phyloP scores from a whole-genome alignment of 2,888 invertebrate species.

The Priapulus caudatus region DNA sequence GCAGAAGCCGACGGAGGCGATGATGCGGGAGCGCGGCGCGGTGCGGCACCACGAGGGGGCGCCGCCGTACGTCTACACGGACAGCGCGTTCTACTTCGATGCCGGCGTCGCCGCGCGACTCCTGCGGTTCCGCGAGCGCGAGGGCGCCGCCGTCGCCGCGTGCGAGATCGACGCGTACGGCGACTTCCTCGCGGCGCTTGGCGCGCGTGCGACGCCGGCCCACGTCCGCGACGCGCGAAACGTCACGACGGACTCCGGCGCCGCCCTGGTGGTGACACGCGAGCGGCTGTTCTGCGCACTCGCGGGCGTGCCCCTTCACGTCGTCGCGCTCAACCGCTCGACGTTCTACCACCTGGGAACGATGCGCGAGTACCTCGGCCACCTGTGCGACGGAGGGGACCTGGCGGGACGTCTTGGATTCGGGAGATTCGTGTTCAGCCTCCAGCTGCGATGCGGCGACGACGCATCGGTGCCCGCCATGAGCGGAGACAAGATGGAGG shows the following conservation, averaged over 20 bases:
- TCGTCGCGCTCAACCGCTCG: constrained; percentile 36
- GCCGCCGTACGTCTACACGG: constrained; percentile 36
- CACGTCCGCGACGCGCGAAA: constrained; percentile 32
- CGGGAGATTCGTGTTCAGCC: constrained; percentile 8
- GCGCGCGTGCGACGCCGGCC: constrained; percentile 28
- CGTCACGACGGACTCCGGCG: constrained; percentile 27
- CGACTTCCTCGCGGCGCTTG: constrained; percentile 41
- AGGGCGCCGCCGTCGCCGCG: constrained; percentile 26
- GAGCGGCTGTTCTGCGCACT: constrained; percentile 31
- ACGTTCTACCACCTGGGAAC: constrained; percentile 42
- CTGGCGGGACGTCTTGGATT: constrained; percentile 15
- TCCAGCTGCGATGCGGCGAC: background rate
- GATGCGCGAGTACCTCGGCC: constrained; percentile 28
- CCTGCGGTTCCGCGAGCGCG: constrained; percentile 27
- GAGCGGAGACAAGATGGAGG: too few relatives aligned
- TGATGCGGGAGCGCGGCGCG: constrained; percentile 36
- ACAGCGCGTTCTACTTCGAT: constrained; percentile 41
- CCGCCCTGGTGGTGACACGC: constrained; percentile 27
- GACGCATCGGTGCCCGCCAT: constrained; percentile 12
- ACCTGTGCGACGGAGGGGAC: constrained; percentile 16
- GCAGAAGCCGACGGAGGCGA: constrained; percentile 39
- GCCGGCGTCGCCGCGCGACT: constrained; percentile 33
- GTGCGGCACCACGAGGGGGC: constrained; percentile 24
- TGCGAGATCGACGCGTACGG: constrained; percentile 43
- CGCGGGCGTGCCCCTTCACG: constrained; percentile 28